These are phyloP conservation scores for Brevimyrus niger DNA, from an alignment of 2,113 vertebrate species.

Conservation along the genomic window DNA sequence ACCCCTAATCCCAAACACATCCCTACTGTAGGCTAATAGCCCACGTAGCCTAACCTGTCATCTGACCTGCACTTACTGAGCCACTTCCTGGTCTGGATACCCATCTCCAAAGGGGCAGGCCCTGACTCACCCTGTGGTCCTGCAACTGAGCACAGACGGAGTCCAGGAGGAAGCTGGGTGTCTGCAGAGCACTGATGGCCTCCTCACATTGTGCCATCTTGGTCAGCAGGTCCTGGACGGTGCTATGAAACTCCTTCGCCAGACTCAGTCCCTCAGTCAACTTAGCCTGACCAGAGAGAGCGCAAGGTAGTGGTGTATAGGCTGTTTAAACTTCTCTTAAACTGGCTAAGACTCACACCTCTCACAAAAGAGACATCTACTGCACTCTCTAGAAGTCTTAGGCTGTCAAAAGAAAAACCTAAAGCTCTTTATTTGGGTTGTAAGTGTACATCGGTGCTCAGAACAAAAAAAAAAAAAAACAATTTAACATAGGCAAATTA, in stretches of 20 bases:
- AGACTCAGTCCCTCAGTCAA: conserved; percentile 68
- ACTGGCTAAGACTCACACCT: neutral
- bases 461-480: too few species aligned
- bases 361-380: neutral
- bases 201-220: conserved; percentile 69
- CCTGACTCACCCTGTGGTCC: conserved; percentile 70
- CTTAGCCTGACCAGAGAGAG: conserved; percentile 52
- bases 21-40: neutral
- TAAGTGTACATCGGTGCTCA: too few species aligned
- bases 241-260: conserved; percentile 73
- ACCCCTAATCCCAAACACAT: neutral
- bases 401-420: too few species aligned
- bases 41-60: neutral
- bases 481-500: too few species aligned
- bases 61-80: neutral
- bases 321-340: neutral
- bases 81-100: neutral
- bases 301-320: neutral
- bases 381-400: too few species aligned
- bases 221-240: conserved; percentile 67
- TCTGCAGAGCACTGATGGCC: conserved; percentile 46
- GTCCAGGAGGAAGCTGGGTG: conserved; percentile 71
- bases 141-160: conserved; percentile 65
- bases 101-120: conserved; percentile 33
- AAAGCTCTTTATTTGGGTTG: too few species aligned